These are phyloP conservation scores for Rhopalosiphum maidis DNA, from an alignment of 1,140 invertebrate species.

Conservation along the genomic window DNA sequence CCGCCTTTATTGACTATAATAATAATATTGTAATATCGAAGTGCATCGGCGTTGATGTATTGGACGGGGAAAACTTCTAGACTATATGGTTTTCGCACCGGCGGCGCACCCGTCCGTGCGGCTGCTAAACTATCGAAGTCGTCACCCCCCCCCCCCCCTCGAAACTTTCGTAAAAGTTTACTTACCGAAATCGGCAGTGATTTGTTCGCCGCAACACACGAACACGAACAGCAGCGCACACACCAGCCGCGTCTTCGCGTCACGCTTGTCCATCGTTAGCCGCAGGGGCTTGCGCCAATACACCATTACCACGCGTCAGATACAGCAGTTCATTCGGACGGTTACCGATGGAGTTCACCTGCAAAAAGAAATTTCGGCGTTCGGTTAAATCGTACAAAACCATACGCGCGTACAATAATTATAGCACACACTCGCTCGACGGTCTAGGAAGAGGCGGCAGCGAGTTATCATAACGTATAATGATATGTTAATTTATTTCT, in stretches of 20 bases:
- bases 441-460: neutral
- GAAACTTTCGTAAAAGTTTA: constrained; percentile 7
- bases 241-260: neutral
- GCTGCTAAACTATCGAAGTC: neutral
- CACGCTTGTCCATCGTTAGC: neutral
- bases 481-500: neutral
- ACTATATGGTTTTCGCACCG: neutral
- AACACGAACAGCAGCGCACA: constrained; percentile 2
- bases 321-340: neutral
- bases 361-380: neutral
- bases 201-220: constrained; percentile 29
- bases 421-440: no score
- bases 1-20: neutral
- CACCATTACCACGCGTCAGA: neutral
- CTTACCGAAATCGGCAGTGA: constrained; percentile 34
- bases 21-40: neutral
- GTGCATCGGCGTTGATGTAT: constrained; percentile 8
- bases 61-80: neutral
- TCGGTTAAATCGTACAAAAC: neutral
- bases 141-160: neutral
- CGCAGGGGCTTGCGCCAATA: neutral
- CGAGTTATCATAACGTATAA: neutral
- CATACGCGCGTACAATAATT: no score
- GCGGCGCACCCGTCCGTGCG: neutral
- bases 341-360: neutral